phyloP scores from a whole-genome alignment of 2,797 vertebrate species.

The Myripristis murdjan region DNA sequence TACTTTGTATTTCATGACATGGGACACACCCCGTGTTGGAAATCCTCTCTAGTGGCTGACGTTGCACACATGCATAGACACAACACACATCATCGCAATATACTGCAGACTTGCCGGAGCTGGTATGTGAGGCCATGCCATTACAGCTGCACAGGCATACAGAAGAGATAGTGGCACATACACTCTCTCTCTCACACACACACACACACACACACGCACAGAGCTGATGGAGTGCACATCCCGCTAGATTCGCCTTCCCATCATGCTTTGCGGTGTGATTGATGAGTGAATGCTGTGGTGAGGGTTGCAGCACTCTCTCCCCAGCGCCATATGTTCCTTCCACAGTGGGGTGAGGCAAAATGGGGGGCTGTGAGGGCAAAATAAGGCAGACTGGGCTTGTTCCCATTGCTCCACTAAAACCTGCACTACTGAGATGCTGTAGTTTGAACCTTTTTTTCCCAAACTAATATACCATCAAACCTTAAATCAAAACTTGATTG shows the following conservation, averaged over 20 bases:
- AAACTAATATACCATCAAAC: too few species aligned
- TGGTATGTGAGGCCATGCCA: conserved; percentile 36
- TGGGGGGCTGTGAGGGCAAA: neutral
- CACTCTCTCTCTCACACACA: too few species aligned
- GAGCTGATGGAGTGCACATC: conserved; percentile 51
- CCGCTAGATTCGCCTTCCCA: conserved; percentile 59
- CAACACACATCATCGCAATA: conserved; percentile 18
- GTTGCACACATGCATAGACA: conserved; percentile 15
- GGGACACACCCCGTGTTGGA: neutral
- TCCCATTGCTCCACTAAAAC: neutral
- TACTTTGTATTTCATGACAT: neutral
- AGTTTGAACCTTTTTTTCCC: too few species aligned
- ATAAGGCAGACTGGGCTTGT: neutral
- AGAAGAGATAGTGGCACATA: neutral
- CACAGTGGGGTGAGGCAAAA: neutral
- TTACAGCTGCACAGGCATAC: conserved; percentile 39
- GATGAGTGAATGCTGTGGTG: conserved; percentile 58
- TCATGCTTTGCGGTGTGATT: conserved; percentile 71
- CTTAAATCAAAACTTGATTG: too few species aligned
- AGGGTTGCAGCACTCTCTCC: conserved; percentile 48
- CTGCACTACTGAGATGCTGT: too few species aligned
- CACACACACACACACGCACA: conserved; percentile 4
- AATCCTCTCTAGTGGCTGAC: conserved; percentile 16
- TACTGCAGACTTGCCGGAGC: conserved; percentile 29
- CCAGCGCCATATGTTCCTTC: conserved; percentile 43